Evolutionary conservation across 2,113 vertebrate genomes (phyloP).

Genomic region (Romanogobio albipinnatus): DNA sequence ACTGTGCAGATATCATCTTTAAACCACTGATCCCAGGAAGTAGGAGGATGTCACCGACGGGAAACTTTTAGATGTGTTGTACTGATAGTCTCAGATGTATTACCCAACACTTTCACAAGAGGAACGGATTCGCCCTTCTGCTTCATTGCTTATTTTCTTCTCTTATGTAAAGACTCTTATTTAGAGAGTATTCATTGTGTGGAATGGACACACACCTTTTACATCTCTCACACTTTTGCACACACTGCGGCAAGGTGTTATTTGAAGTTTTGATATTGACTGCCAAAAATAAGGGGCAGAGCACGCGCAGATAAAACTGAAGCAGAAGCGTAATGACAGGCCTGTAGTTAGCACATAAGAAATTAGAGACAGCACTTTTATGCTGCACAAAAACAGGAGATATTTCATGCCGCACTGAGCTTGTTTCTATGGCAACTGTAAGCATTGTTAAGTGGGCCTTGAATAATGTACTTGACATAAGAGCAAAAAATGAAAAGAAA

Average conservation of each 20-base stretch:
- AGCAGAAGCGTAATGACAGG: not conserved
- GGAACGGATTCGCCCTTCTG: not conserved
- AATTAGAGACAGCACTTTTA: not conserved
- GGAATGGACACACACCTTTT: not conserved
- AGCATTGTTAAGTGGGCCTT: conserved; percentile 44
- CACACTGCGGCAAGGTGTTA: not conserved
- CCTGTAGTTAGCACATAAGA: conserved; percentile 5
- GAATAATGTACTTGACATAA: conserved; percentile 13
- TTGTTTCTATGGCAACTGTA: conserved; percentile 61
- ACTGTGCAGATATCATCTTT: not conserved
- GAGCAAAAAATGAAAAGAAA: not conserved
- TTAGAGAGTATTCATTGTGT: not conserved
- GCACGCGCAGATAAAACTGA: not conserved
- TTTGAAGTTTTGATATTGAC: conserved; percentile 27
- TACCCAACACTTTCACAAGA: conserved; percentile 14
- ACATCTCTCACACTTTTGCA: not conserved
- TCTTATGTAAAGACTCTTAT: conserved; percentile 13
- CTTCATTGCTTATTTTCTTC: not conserved
- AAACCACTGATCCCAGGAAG: conserved; percentile 3
- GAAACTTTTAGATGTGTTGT: conserved; percentile 5
- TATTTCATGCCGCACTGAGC: not conserved
- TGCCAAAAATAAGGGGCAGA: not conserved
- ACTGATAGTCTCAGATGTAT: conserved; percentile 18
- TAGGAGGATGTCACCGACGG: not conserved
- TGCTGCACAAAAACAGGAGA: not conserved